A percentile compares a stretch with the other conserved stretches of the same genome.
Evolutionary conservation across 2,888 invertebrate genomes (phyloP).

Genomic region (Hemithea aestivaria): DNA sequence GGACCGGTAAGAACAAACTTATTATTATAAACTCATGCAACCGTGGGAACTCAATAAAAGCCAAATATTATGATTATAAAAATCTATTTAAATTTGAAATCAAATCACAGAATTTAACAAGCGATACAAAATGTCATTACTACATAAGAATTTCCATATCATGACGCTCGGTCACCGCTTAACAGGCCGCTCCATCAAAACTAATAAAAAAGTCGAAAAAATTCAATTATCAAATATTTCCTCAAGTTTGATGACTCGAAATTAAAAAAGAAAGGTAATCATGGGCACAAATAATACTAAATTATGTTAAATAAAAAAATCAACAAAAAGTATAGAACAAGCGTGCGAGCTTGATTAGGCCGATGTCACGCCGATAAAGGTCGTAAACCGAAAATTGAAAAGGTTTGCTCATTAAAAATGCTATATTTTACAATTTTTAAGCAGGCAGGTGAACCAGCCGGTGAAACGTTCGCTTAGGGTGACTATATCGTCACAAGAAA

Average conservation of each 20-base stretch:
- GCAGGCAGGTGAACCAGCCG: constrained; percentile 68
- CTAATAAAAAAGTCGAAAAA: constrained; percentile 47
- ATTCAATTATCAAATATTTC: constrained; percentile 58
- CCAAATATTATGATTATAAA: background rate
- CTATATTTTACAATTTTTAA: constrained; percentile 76
- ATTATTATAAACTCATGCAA: no score
- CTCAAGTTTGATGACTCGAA: constrained; percentile 38
- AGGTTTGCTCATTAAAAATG: constrained; percentile 75
- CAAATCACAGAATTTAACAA: no score
- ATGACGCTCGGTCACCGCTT: constrained; percentile 8
- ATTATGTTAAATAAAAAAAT: constrained; percentile 34
- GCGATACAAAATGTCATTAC: no score
- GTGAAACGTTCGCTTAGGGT: constrained; percentile 49
- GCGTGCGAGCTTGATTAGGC: constrained; percentile 66
- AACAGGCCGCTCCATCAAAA: constrained; percentile 25
- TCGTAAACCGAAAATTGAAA: constrained; percentile 75
- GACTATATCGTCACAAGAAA: no score
- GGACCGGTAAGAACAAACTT: no score
- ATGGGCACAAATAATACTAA: constrained; percentile 46
- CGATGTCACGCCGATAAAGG: constrained; percentile 78
- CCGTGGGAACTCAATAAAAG: background rate
- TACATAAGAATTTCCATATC: constrained; percentile 12
- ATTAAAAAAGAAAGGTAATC: constrained; percentile 68
- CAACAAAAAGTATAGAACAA: constrained; percentile 48
- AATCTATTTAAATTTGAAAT: no score